Percentiles rank a stretch among this genome's conserved stretches.
phyloP scores from a whole-genome alignment of 1,140 invertebrate genomes.

The Cydia pomonella region DNA sequence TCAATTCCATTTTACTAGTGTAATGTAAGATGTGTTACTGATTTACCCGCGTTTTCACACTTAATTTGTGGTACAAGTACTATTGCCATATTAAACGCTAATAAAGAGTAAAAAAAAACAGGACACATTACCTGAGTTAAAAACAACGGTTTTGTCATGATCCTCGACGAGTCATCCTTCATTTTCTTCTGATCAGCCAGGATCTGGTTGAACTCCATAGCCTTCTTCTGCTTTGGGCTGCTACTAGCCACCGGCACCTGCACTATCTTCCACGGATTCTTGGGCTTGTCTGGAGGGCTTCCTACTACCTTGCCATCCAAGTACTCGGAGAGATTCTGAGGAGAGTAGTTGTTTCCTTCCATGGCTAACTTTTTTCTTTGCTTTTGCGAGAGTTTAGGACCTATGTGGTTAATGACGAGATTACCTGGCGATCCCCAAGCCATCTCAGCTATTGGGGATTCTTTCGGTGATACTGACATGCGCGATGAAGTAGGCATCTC shows the following conservation, averaged over 20 bases:
- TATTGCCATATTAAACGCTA: neutral
- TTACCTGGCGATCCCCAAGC: slow-evolving; percentile 58
- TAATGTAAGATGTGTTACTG: too few relatives aligned
- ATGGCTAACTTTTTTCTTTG: slow-evolving; percentile 81
- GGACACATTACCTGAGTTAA: slow-evolving; percentile 80
- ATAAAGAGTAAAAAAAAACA: slow-evolving; percentile 8
- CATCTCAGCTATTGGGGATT: slow-evolving; percentile 48
- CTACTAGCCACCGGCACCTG: slow-evolving; percentile 55
- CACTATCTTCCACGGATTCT: slow-evolving; percentile 75
- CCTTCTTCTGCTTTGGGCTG: slow-evolving; percentile 56
- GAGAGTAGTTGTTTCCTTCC: slow-evolving; percentile 54
- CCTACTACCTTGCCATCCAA: slow-evolving; percentile 59
- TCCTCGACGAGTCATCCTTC: slow-evolving; percentile 82
- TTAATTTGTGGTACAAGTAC: too few relatives aligned
- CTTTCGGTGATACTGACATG: slow-evolving; percentile 64
- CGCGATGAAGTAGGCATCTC: slow-evolving; percentile 59
- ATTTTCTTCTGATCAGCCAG: slow-evolving; percentile 83
- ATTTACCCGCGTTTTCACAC: too few relatives aligned
- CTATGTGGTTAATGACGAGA: slow-evolving; percentile 67
- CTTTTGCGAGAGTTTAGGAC: slow-evolving; percentile 83
- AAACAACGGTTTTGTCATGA: slow-evolving; percentile 83
- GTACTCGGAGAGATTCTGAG: slow-evolving; percentile 61
- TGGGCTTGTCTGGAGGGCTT: slow-evolving; percentile 62
- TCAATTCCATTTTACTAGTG: too few relatives aligned
- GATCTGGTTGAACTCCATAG: slow-evolving; percentile 80